Percentiles rank a stretch among this genome's conserved stretches.
phyloP scores from a whole-genome alignment of 2,888 invertebrate genomes.

The Meta bourneti region DNA sequence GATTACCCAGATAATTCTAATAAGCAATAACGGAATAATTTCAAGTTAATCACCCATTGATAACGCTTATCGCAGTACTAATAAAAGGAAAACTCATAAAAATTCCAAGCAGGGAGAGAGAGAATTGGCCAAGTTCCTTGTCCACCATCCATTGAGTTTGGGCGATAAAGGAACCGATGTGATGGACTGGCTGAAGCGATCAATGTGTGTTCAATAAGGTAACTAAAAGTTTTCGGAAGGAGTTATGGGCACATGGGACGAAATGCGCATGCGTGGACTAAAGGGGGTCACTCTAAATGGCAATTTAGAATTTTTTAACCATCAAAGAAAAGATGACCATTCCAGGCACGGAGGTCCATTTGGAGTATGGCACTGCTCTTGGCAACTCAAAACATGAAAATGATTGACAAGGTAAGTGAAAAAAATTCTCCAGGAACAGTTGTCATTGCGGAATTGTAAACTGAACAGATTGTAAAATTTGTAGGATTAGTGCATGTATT shows the following conservation, averaged over 20 bases:
- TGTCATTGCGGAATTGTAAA: background rate
- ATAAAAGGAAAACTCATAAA: conserved; percentile 31
- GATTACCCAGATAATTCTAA: conserved; percentile 23
- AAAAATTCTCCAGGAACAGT: background rate
- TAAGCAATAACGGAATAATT: conserved; percentile 33
- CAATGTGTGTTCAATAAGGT: conserved; percentile 53
- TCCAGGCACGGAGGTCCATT: conserved; percentile 54
- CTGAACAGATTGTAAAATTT: background rate
- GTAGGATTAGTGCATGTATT: no score
- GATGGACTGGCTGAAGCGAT: conserved; percentile 20
- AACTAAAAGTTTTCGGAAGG: conserved; percentile 14
- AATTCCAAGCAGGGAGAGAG: conserved; percentile 24
- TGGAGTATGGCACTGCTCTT: conserved; percentile 58
- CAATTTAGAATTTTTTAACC: conserved; percentile 68
- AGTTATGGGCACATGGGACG: background rate
- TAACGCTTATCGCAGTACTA: conserved; percentile 35
- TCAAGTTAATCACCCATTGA: conserved; percentile 64
- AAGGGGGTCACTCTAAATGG: conserved; percentile 70
- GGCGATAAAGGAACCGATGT: conserved; percentile 47
- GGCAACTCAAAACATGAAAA: conserved; percentile 57
- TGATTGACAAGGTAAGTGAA: conserved; percentile 76
- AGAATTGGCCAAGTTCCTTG: background rate
- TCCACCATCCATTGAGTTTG: background rate
- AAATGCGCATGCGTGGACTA: conserved; percentile 69
- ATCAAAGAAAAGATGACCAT: conserved; percentile 76